Percentiles rank a stretch among this genome's conserved stretches.
phyloP scores from a whole-genome alignment of 2,888 invertebrate genomes.

The Drosophila aldrichi region DNA sequence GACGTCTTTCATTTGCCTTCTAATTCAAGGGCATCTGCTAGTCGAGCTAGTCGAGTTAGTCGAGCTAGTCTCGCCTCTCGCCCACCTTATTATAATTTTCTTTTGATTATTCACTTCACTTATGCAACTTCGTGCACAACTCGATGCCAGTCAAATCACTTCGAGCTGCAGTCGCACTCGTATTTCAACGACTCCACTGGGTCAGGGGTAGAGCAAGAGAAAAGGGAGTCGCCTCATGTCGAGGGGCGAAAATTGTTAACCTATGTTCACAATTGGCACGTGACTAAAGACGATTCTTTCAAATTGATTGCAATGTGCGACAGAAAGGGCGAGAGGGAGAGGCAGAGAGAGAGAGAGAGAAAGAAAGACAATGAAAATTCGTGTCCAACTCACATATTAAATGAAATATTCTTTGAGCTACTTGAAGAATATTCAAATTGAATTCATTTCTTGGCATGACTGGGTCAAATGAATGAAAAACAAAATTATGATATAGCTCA shows the following conservation, averaged over 20 bases:
- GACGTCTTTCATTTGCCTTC: neutral
- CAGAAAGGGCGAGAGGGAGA: too few species aligned
- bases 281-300: constrained; percentile 32
- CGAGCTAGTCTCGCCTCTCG: neutral
- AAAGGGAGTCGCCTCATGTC: neutral
- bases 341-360: neutral
- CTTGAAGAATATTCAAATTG: neutral
- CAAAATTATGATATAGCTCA: neutral
- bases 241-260: neutral
- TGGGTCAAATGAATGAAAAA: neutral
- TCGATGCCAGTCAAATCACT: constrained; percentile 45
- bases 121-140: constrained; percentile 64
- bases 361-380: neutral
- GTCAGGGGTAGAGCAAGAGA: constrained; percentile 11
- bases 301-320: too few species aligned
- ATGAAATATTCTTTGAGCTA: neutral
- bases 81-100: neutral
- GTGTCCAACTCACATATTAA: constrained; percentile 1
- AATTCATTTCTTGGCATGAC: neutral
- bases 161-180: constrained; percentile 28
- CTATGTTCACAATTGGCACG: constrained; percentile 46
- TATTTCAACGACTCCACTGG: constrained; percentile 34
- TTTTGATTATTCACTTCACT: constrained; percentile 13
- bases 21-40: neutral
- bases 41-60: neutral